A percentile compares a stretch with the other conserved stretches of the same genome.
phyloP scores from a whole-genome alignment of 2,888 invertebrate genomes.

The Diaperis boleti region DNA sequence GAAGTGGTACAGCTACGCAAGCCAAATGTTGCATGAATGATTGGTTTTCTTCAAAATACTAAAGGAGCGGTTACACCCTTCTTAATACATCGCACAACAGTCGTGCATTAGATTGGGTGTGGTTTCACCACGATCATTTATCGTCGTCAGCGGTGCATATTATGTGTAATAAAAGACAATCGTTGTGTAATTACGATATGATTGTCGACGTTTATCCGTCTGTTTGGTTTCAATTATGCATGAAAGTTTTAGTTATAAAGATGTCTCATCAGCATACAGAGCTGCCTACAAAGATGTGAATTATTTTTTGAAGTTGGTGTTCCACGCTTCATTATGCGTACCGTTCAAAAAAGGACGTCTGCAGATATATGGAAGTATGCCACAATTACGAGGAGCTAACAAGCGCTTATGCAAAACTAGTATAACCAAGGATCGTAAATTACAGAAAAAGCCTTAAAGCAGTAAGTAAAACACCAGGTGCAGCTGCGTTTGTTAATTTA shows the following conservation, averaged over 20 bases:
- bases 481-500: no score
- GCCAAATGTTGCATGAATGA: slow-evolving; percentile 23
- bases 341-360: no score
- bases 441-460: no score
- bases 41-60: slow-evolving; percentile 22
- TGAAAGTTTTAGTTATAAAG: neutral
- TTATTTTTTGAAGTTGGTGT: no score
- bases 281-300: no score
- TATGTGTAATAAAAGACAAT: slow-evolving; percentile 26
- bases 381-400: no score
- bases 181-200: slow-evolving; percentile 7
- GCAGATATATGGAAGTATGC: no score
- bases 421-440: no score
- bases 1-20: neutral
- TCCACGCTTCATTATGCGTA: no score
- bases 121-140: slow-evolving; percentile 28
- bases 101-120: slow-evolving; percentile 27
- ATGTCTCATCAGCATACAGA: no score
- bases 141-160: slow-evolving; percentile 25
- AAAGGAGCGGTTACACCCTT: slow-evolving; percentile 22
- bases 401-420: no score
- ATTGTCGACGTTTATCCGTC: slow-evolving; percentile 16
- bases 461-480: no score
- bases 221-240: neutral
- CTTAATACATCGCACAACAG: slow-evolving; percentile 14